A percentile compares a stretch with the other conserved stretches of the same genome.
phyloP scores from a whole-genome alignment of 2,888 invertebrate species.

The Bimastos eiseni region DNA sequence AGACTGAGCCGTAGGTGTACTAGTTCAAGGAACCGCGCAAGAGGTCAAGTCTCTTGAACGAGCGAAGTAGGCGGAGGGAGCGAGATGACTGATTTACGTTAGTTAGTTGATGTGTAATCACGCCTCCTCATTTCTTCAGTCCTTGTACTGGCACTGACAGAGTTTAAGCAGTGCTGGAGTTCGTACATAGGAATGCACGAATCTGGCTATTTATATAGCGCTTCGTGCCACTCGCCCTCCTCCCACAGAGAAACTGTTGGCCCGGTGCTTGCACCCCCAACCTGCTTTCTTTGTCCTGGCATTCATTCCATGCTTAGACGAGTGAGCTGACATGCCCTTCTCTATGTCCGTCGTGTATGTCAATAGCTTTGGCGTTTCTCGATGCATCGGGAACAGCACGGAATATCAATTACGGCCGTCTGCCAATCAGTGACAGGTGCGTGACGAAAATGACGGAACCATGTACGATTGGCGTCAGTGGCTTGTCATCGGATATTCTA shows the following conservation, averaged over 20 bases:
- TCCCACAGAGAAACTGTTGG: background rate
- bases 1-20: no score
- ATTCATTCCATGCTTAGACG: background rate
- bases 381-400: background rate
- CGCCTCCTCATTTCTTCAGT: no score
- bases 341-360: background rate
- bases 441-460: background rate
- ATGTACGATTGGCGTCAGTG: background rate
- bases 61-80: no score
- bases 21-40: no score
- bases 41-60: no score
- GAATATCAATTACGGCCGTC: background rate
- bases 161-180: background rate
- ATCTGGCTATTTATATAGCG: no score
- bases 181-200: background rate
- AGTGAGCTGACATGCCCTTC: background rate
- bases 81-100: no score
- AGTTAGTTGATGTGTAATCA: background rate
- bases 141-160: no score
- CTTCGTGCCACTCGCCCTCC: background rate
- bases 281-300: background rate
- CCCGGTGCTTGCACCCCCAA: background rate
- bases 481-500: background rate
- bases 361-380: background rate
- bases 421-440: conserved; percentile 19